Conservation (phyloP, 2,888 invertebrate species). For the Pseudoips prasinana region DNA sequence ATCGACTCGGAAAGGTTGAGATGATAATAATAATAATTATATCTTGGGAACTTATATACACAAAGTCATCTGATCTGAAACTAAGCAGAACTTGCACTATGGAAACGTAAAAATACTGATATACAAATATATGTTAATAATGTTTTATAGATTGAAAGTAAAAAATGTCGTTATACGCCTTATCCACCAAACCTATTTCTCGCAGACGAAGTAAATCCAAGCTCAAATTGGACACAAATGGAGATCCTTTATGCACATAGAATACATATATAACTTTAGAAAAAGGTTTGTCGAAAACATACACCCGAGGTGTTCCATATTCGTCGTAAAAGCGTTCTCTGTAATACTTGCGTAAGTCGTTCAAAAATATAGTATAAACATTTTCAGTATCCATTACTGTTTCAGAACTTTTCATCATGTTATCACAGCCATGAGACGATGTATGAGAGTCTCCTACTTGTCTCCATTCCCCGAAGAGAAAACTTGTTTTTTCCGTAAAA, state of each 20-base stretch:
- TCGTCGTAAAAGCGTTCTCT: constrained; percentile 37
- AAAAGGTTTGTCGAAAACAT: constrained; percentile 21
- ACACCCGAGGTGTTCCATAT: constrained; percentile 29
- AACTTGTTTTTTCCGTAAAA: constrained; percentile 23
- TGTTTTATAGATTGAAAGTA: constrained; percentile 7
- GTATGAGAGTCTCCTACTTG: constrained; percentile 4
- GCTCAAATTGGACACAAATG: constrained; percentile 35
- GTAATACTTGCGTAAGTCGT: constrained; percentile 39
- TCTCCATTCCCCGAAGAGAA: constrained; percentile 20
- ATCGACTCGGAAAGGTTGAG: too few relatives aligned
- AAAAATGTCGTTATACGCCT: constrained; percentile 25
- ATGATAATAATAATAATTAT: too few relatives aligned
- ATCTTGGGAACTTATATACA: too few relatives aligned
- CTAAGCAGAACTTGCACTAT: too few relatives aligned
- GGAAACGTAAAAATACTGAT: too few relatives aligned
- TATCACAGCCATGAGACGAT: constrained; percentile 11
- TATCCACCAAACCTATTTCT: constrained; percentile 49
- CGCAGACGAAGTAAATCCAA: constrained; percentile 35
- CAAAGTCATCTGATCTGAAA: too few relatives aligned
- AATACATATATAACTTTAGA: constrained; percentile 48
- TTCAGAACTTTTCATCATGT: constrained; percentile 35
- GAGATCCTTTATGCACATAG: constrained; percentile 59
- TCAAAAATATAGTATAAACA: constrained; percentile 39
- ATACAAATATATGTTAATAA: too few relatives aligned
- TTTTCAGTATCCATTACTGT: constrained; percentile 36